A percentile compares a stretch with the other conserved stretches of the same genome.
These are phyloP conservation scores for Oligia fasciuncula DNA, from an alignment of 2,888 invertebrate genomes.

Conservation along the genomic window DNA sequence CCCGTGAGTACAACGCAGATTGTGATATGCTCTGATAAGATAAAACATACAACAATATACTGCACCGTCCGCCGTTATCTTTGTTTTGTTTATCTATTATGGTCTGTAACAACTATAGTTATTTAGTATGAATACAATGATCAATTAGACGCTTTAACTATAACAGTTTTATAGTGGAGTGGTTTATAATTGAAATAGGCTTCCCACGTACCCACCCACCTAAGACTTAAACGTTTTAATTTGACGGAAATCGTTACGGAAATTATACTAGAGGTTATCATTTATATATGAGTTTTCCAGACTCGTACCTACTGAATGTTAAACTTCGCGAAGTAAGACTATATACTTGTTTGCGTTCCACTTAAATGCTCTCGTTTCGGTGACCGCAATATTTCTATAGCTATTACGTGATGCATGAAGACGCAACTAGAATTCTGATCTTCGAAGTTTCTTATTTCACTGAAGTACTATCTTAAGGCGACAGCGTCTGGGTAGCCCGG, in stretches of 20 bases:
- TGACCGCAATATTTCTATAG: conserved; percentile 49
- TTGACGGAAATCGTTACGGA: neutral
- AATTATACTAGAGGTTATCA: conserved; percentile 6
- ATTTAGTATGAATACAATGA: conserved; percentile 55
- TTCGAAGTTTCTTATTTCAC: conserved; percentile 7
- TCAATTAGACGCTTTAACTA: conserved; percentile 51
- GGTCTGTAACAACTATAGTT: conserved; percentile 49
- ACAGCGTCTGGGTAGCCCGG: neutral
- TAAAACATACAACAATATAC: conserved; percentile 68
- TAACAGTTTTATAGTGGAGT: conserved; percentile 17
- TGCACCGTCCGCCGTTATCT: conserved; percentile 64
- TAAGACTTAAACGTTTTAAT: conserved; percentile 16
- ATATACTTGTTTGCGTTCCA: conserved; percentile 43
- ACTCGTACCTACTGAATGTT: conserved; percentile 27
- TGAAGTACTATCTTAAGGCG: neutral
- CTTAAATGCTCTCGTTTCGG: conserved; percentile 50
- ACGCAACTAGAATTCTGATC: conserved; percentile 15
- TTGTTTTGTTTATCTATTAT: conserved; percentile 68
- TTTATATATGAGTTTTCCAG: conserved; percentile 21
- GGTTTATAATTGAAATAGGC: conserved; percentile 8
- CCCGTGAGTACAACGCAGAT: conserved; percentile 81
- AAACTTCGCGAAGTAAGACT: conserved; percentile 34
- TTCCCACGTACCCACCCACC: conserved; percentile 14
- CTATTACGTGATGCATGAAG: conserved; percentile 36
- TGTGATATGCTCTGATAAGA: conserved; percentile 68